These are phyloP conservation scores for Zaprionus africanus DNA, from an alignment of 1,140 invertebrate species.

Conservation along the genomic window DNA sequence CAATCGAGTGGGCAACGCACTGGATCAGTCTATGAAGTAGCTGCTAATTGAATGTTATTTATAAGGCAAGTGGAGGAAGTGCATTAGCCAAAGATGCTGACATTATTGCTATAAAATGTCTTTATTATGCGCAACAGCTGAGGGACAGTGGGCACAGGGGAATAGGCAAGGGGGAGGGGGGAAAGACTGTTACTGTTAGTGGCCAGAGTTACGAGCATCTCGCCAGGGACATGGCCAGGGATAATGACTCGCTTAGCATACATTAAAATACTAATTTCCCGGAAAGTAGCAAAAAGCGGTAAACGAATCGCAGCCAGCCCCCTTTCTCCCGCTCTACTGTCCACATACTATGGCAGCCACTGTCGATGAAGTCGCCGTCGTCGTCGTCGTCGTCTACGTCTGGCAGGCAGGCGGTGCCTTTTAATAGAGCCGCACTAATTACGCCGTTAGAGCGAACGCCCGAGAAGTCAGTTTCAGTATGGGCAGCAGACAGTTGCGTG, in stretches of 20 bases:
- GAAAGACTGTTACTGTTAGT: constrained; percentile 29
- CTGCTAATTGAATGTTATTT: constrained; percentile 79
- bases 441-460: constrained; percentile 80
- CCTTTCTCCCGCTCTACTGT: background rate
- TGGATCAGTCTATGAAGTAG: constrained; percentile 33
- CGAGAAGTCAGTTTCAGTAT: constrained; percentile 40
- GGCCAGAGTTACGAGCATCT: constrained; percentile 46
- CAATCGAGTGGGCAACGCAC: constrained; percentile 30
- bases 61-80: constrained; percentile 39
- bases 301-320: constrained; percentile 39
- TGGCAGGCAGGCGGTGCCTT: constrained; percentile 73
- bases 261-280: constrained; percentile 82
- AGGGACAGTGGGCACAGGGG: background rate
- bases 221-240: constrained; percentile 59
- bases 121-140: constrained; percentile 45
- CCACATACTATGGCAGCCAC: background rate
- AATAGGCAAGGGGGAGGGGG: too few relatives aligned
- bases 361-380: constrained; percentile 26
- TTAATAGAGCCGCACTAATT: constrained; percentile 83
- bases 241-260: constrained; percentile 81
- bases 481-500: constrained; percentile 16
- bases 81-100: constrained; percentile 42
- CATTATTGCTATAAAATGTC: constrained; percentile 42
- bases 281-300: constrained; percentile 67
- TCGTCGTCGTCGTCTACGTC: constrained; percentile 12